Evolutionary conservation across 92 coral and sea anemone genomes (phyloP).

Genomic region (Paramuricea clavata): DNA sequence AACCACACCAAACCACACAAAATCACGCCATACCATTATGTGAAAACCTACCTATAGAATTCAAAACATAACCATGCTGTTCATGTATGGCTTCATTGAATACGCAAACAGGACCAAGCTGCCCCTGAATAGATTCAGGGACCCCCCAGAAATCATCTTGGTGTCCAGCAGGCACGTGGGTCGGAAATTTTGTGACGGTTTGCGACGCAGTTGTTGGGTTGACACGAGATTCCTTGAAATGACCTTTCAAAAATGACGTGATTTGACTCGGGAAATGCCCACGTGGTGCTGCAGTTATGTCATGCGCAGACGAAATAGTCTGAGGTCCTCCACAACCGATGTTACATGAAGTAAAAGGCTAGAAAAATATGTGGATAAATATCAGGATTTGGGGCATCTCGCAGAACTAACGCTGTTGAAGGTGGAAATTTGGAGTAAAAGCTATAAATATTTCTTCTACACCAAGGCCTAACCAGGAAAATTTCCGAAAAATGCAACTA

Average conservation of each 20-base stretch:
- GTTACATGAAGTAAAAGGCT: slow-evolving; percentile 86
- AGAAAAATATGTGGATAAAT: too few relatives aligned
- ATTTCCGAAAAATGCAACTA: too few relatives aligned
- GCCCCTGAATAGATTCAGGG: slow-evolving; percentile 93
- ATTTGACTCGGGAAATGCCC: slow-evolving; percentile 48
- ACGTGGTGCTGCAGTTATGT: background rate
- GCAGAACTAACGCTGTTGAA: too few relatives aligned
- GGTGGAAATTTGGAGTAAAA: too few relatives aligned
- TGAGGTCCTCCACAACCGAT: slow-evolving; percentile 89
- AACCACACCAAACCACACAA: background rate
- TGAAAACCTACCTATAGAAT: slow-evolving; percentile 80
- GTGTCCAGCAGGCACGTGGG: slow-evolving; percentile 66
- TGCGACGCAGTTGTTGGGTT: slow-evolving; percentile 47
- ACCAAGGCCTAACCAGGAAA: too few relatives aligned
- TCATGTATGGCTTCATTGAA: slow-evolving; percentile 88
- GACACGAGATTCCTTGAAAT: slow-evolving; percentile 65
- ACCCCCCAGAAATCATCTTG: slow-evolving; percentile 95
- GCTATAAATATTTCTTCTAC: too few relatives aligned
- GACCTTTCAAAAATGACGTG: slow-evolving; percentile 65
- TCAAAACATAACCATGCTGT: slow-evolving; percentile 66
- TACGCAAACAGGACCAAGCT: slow-evolving; percentile 90
- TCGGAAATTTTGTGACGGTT: slow-evolving; percentile 63
- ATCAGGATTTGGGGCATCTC: too few relatives aligned
- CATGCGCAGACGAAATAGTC: slow-evolving; percentile 55
- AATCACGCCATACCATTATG: background rate